Evolutionary conservation across 2,888 invertebrate genomes (phyloP), one percentile per base, ranked within the genome.

Genomic region (Heliconius charithonia): DNA sequence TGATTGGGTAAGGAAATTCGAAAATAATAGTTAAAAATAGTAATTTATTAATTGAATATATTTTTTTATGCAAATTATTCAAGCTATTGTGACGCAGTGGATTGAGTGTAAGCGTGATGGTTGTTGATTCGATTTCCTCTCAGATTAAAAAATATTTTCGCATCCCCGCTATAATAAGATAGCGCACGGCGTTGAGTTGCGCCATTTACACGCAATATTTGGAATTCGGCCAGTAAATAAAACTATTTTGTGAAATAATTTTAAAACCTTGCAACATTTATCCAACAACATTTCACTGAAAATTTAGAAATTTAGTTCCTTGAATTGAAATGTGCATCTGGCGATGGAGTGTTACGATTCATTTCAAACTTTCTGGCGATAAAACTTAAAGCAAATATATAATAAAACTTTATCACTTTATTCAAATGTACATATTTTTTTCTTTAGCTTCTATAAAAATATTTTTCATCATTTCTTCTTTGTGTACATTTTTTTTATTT

Each of bases 341-440:
- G 25, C 25, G 62, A 63, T 27, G 63, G 27, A 63, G 63, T 27
- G 63, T 6, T 63, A 27, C 25, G 27, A 63, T 27, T 59, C 16
- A 27, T 27, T 6, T 63, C 6, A 63, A 63, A 63, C 13, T 63
- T 63, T 27, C 6, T 27, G 16, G 63, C 13, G 27, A 63, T 63
- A 25, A n/a, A 63, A 27, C 27, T 63, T 62, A 25, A 13, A 62
- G 25, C 6, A 62, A 62, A 63, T 63, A 27, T 13, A n/a, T 62
- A 25, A n/a, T 62, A 25, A 62, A 25, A 62, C 62, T 59, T 59
- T 59, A 59, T 59, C 59, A n/a, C 59, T 59, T 59, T 59, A 59
- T 59, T 59, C n/a, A n/a, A 59, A 59, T 59, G 7, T 59, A 22
- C 19, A n/a, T 59, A n/a, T 59, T n/a, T 59, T 10, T n/a, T 59